Conservation (phyloP, 2,888 invertebrate genomes). For the Caenorhabditis wallacei region DNA sequence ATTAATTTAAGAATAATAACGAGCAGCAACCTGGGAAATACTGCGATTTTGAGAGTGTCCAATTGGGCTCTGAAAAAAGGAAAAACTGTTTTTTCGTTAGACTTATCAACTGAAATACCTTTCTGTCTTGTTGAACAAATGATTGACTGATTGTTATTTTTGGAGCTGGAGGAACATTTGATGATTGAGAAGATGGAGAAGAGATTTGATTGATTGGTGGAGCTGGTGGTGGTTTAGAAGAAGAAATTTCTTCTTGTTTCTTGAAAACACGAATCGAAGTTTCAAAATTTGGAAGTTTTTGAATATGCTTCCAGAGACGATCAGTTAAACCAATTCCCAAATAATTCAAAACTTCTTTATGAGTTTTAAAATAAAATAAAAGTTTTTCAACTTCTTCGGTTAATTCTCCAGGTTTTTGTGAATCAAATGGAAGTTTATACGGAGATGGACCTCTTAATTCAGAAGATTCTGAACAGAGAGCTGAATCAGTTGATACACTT, state of each 20-base stretch:
- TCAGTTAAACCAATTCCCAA: slow-evolving; percentile 72
- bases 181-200: slow-evolving; percentile 12
- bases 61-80: slow-evolving; percentile 42
- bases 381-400: slow-evolving; percentile 73
- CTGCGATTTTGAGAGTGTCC: slow-evolving; percentile 42
- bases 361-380: slow-evolving; percentile 71
- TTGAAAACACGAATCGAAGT: slow-evolving; percentile 52
- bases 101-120: slow-evolving; percentile 8
- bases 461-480: slow-evolving; percentile 58
- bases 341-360: slow-evolving; percentile 73
- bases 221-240: slow-evolving; percentile 38
- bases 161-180: slow-evolving; percentile 46
- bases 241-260: slow-evolving; percentile 30
- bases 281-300: slow-evolving; percentile 66
- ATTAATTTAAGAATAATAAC: slow-evolving; percentile 45
- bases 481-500: slow-evolving; percentile 71
- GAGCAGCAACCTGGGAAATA: slow-evolving; percentile 51
- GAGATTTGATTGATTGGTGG: slow-evolving; percentile 29
- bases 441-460: slow-evolving; percentile 51
- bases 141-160: slow-evolving; percentile 42
- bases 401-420: slow-evolving; percentile 62
- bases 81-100: too few species aligned
- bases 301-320: slow-evolving; percentile 72
- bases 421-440: slow-evolving; percentile 56
- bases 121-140: slow-evolving; percentile 39